Percentiles rank a stretch among this genome's conserved stretches.
Conservation (phyloP, 2,113 vertebrate species). For the Xyrauchen texanus region DNA sequence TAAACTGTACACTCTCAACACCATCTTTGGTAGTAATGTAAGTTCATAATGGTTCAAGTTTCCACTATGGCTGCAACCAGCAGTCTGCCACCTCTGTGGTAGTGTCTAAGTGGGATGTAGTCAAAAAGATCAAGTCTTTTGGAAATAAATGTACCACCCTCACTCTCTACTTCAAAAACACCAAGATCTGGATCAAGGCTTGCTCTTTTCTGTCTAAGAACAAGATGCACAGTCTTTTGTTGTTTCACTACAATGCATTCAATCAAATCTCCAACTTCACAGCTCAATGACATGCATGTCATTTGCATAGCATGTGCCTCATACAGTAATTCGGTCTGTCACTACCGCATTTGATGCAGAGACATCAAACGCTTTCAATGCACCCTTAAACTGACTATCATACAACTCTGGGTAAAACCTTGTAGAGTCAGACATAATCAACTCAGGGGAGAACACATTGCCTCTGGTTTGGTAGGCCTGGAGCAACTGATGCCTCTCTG, state of each 20-base stretch:
- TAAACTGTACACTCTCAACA: too few species aligned
- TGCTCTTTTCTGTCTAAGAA: constrained; percentile 15
- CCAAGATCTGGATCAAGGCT: background rate
- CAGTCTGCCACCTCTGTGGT: constrained; percentile 7
- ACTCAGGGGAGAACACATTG: background rate
- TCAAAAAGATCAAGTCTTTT: constrained; percentile 19
- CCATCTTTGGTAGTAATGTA: constrained; percentile 17
- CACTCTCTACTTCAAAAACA: constrained; percentile 7
- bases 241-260: background rate
- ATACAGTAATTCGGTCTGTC: constrained; percentile 5
- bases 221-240: constrained; percentile 1
- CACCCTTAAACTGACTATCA: background rate
- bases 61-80: too few species aligned
- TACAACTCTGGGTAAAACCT: constrained; percentile 16
- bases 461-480: background rate
- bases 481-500: background rate
- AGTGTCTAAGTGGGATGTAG: constrained; percentile 10
- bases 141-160: background rate
- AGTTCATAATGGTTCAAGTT: background rate
- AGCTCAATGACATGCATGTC: constrained; percentile 11
- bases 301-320: background rate
- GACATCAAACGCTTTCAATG: background rate
- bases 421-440: background rate
- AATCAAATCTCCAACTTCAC: background rate
- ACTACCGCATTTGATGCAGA: background rate